Evolutionary conservation across 2,797 vertebrate species (phyloP), one percentile per base, ranked within the genome.

Genomic region (Sciaenops ocellatus): DNA sequence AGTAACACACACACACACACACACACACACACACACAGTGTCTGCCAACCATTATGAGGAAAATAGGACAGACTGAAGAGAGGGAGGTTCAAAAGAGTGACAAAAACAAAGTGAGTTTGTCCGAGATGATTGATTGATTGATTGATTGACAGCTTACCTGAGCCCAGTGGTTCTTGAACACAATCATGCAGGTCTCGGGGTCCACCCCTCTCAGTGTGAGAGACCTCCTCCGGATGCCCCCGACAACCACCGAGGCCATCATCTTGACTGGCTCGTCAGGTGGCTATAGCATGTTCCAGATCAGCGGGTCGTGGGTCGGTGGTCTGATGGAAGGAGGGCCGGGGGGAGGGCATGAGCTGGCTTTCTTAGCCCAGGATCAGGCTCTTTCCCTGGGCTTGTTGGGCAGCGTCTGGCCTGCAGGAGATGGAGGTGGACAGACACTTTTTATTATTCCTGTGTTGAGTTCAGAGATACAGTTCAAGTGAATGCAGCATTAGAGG

Each of bases 161-260:
- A 0, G 96, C 91, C 98, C 98, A 99, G 94, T 99, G 98, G 88
- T 98, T 99, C 94, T 96, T 97, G 88, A 99, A 99, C 57, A 99
- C 98, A 41, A 99, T 99, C 96, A 97, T 97, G 81, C 98, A 99
- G 73, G 98, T 99, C 92, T 99, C 97, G 5, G 98, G 97, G 90
- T 99, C 98, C 83, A 98, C 98, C 44, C 96, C 97, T 79, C 90
- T 95, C 80, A 99, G 94, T 42, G 94, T 96, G 10, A 96, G 95
- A 50, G 95, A 95, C 94, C 94, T 96, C 66, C 77, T 95, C 85
- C 89, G 95, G 89, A 89, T 93, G 85, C 93, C 93, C 80, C 91
- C 90, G 13, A 90, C 89, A 84, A 94, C 92, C 79, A 95, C 96
- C 16, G 97, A 97, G 93, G 97, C 96, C 95, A 96, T 97, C 96